These are phyloP conservation scores for Ailurus styani DNA, from an alignment of 2,113 vertebrate genomes.

Conservation along the genomic window DNA sequence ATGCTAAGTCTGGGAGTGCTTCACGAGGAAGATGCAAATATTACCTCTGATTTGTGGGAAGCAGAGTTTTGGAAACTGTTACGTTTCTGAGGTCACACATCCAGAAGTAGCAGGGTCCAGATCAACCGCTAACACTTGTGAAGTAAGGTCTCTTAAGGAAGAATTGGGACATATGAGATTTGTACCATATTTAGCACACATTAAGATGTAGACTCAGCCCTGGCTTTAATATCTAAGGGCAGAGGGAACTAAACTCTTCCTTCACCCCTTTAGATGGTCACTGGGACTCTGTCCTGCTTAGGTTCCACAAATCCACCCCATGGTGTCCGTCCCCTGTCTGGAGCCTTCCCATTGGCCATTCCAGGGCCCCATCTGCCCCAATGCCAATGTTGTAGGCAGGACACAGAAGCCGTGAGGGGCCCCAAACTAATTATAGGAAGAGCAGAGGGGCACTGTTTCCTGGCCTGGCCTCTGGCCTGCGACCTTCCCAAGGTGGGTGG, in stretches of 20 bases:
- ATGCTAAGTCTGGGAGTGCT: neutral
- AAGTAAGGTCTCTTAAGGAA: neutral
- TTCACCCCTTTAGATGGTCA: neutral
- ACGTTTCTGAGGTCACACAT: neutral
- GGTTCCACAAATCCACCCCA: neutral
- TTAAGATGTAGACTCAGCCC: neutral
- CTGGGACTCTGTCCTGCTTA: neutral
- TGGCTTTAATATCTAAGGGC: neutral
- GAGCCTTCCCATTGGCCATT: neutral
- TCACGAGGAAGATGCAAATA: neutral
- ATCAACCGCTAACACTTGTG: neutral
- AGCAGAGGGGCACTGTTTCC: neutral
- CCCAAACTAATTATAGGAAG: neutral
- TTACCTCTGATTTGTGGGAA: neutral
- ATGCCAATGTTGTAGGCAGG: no score
- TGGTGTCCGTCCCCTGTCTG: neutral
- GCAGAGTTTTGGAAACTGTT: neutral
- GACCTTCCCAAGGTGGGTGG: neutral
- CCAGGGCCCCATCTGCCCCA: neutral
- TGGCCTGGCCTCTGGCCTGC: neutral
- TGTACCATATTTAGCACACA: neutral
- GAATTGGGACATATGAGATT: neutral
- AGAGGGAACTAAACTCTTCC: neutral
- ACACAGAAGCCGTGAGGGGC: neutral
- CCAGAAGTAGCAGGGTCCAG: neutral